Base-by-base conservation (phyloP, 2,797 vertebrate genomes). In the Sebastes itinus region DNA sequence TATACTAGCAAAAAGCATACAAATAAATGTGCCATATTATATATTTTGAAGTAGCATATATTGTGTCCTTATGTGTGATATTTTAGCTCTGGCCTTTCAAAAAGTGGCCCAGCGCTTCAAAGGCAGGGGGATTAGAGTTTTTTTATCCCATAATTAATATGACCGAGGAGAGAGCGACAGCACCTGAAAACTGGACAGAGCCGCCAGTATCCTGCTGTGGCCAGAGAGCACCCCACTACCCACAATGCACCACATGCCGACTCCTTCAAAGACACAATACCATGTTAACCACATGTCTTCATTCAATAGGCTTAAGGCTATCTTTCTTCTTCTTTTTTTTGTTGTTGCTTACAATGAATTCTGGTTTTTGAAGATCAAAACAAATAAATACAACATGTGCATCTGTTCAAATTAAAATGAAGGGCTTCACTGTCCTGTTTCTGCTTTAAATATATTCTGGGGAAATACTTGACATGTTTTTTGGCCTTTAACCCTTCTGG, bases 141-240 rank as follows among this genome's bases (percentile, higher is more conserved):
- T 87, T 96, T 97, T 96, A 98, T 97, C 96, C 96, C 96, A 97
- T 97, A 98, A 98, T 99, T 98, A 99, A 98, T 98, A 97, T 97
- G 96, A 95, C 95, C 95, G 95, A 96, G 96, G 96, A 95, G 95
- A 96, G 95, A 96, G 96, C 94, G 95, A 97, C 97, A 95, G 96
- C 95, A 95, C 96, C 97, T 97, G 95, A 97, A 92, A 94, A 97
- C 94, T 91, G 95, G 95, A 92, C 95, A 94, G 93, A 92, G 96
- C 87, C 85, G 94, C 96, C 94, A 96, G 96, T 95, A 92, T 94
- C 97, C 96, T 95, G 96, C 95, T 96, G 97, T 91, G 96, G 96
- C 94, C 96, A 94, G 89, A 93, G 93, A 93, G 93, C 89, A 93
- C 83, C 83, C 92, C 84, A 88, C 93, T 95, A 96, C 95, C 95